Evolutionary conservation across 2,888 invertebrate genomes (phyloP), one percentile per base, ranked within the genome.

Genomic region (Aspidiotus rigidus): DNA sequence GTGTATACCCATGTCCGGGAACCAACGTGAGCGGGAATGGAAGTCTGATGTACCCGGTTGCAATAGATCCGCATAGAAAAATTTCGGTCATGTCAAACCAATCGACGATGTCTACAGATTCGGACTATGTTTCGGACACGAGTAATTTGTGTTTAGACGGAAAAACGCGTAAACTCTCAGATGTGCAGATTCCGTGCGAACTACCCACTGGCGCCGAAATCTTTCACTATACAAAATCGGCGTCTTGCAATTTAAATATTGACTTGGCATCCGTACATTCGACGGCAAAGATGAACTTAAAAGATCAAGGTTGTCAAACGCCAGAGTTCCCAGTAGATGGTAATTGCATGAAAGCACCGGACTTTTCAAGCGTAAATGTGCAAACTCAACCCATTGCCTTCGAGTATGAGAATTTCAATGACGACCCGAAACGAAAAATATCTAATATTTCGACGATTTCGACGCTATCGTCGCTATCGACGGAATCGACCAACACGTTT

Each of bases 361-460:
- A 49, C 7, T 49, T 49, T 49, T 59, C 59, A 13, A 56, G 59
- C 8, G 66, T 49, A 49, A 49, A 49, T 57, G 39, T 39, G n/a
- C n/a, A 42, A 44, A 39, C 28, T 7, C 57, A 16, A 16, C 16
- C 39, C 11, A 7, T 59, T 9, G 17, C 66, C 9, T 28, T 5
- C 28, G 59, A 56, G 16, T 39, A 42, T 7, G 62, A 62, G n/a
- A 17, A 41, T n/a, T 54, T 54, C 57, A 28, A 28, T 28, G 64
- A 64, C 66, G 66, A 62, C 54, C 69, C 61, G 2, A 69, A 62
- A 55, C 69, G 72, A 60, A 72, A 72, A 67, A 72, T 71, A 61
- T 72, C 72, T 3, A 71, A 72, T 61, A 71, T 73, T 53, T 73
- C 73, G 10, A 70, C 72, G 13, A 57, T 73, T 13, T 73, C 73